Conservation (phyloP, 2,888 invertebrate genomes). For the Coelopa pilipes region DNA sequence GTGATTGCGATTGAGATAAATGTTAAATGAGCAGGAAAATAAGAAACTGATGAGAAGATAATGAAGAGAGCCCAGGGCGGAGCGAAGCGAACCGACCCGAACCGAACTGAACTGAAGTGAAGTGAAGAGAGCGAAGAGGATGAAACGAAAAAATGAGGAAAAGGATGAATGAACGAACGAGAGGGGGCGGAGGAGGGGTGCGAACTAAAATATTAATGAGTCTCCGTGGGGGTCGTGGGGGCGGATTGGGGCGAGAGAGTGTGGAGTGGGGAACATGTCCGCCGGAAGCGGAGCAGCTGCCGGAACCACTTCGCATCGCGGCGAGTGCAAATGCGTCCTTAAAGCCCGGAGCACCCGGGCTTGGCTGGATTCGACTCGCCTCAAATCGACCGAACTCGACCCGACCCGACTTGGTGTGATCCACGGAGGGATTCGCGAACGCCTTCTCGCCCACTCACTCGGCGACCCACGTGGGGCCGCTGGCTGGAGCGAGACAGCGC, state of each 20-base stretch:
- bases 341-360: background rate
- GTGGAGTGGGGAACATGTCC: no score
- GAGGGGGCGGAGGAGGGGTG: background rate
- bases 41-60: constrained; percentile 48
- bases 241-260: no score
- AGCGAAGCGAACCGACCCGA: no score
- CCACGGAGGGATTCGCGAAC: no score
- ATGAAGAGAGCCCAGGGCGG: constrained; percentile 32
- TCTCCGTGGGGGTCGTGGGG: no score
- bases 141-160: constrained; percentile 1
- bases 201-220: background rate
- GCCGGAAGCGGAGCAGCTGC: background rate
- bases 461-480: no score
- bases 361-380: no score
- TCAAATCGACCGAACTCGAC: no score
- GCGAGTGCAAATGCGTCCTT: background rate
- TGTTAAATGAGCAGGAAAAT: constrained; percentile 64
- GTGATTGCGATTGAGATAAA: constrained; percentile 57
- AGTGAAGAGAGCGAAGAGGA: constrained; percentile 16
- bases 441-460: no score
- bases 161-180: background rate
- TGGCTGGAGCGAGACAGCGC: no score
- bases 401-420: no score
- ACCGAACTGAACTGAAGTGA: no score
- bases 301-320: constrained; percentile 16